Base-by-base conservation (phyloP, 2,888 invertebrate genomes). In the Ditula angustiorana region DNA sequence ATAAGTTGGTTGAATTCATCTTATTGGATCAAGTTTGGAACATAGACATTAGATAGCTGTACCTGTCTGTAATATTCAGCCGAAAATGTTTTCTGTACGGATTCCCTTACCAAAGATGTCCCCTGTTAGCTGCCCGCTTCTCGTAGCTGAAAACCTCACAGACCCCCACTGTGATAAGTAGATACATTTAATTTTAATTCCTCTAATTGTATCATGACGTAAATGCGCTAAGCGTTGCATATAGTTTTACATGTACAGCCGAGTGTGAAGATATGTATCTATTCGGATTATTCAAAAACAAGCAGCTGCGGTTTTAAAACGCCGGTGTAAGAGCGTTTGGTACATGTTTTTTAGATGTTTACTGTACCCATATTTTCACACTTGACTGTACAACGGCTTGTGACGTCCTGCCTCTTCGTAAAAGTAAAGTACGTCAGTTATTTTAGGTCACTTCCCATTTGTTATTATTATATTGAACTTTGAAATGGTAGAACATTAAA, bases 81-180 rank as follows among this genome's bases (percentile, higher is more conserved):
- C 5, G 26, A 56, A 53, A 44, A 44, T 56, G 19, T 62, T 41
- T 26, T 35, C 28, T 62, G 28, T 53, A 28, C 53, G 16, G 60
- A 23, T 13, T 52, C 60, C 13, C 44, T 52, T 33, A 61, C 60
- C 60, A 61, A 53, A 61, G 60, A 61, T n/a, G 28, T 30, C 10
- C 30, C 24, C 44, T 41, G 10, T n/a, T 35, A 21, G 47, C 23
- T 35, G 61, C 37, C 13, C 19, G 26, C 56, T 28, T 19, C 19
- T 7, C 5, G 16, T 41, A 41, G 49, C 44, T 63, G 84, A 82
- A 86, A 87, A 86, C 87, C 87, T 86, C 83, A 76, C 83, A 81
- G 84, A 82, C 76, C 69, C 81, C 78, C 77, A 85, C 87, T 87
- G 87, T 87, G 87, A 87, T 87, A 86, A 80, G 76, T 82, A 82